A percentile compares a stretch with the other conserved stretches of the same genome.
Conservation (phyloP, 23 tunicate genomes). For the Oikopleura vanhoeffeni region DNA sequence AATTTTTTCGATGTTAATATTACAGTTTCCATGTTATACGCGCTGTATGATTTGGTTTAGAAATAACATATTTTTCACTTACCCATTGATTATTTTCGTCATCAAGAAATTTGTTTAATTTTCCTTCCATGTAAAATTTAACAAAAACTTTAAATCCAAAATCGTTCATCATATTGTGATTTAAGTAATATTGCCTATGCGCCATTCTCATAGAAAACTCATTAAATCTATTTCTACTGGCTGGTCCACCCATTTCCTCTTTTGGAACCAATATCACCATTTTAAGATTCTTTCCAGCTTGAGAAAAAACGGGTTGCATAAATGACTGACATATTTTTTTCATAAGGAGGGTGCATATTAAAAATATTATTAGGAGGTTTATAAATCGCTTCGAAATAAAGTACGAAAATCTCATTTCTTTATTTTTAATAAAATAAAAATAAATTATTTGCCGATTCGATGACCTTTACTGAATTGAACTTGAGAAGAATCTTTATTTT, state of each 20-base stretch:
- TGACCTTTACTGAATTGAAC: too few species aligned
- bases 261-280: neutral
- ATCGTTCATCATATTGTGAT: neutral
- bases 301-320: too few species aligned
- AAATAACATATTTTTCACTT: too few species aligned
- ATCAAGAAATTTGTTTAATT: neutral
- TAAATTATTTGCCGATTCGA: neutral
- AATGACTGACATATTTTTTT: too few species aligned
- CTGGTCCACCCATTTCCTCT: neutral
- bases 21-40: too few species aligned
- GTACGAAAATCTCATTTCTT: neutral
- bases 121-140: slow-evolving; percentile 1
- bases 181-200: neutral
- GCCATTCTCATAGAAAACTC: neutral
- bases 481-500: too few species aligned
- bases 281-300: too few species aligned
- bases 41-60: too few species aligned
- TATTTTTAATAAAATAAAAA: neutral
- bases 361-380: neutral
- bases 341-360: neutral
- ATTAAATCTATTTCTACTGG: neutral
- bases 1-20: too few species aligned
- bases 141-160: neutral
- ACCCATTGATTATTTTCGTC: neutral
- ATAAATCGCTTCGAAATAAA: neutral